Base-by-base conservation (phyloP, 1,140 invertebrate genomes). In the Diorhabda elongata region DNA sequence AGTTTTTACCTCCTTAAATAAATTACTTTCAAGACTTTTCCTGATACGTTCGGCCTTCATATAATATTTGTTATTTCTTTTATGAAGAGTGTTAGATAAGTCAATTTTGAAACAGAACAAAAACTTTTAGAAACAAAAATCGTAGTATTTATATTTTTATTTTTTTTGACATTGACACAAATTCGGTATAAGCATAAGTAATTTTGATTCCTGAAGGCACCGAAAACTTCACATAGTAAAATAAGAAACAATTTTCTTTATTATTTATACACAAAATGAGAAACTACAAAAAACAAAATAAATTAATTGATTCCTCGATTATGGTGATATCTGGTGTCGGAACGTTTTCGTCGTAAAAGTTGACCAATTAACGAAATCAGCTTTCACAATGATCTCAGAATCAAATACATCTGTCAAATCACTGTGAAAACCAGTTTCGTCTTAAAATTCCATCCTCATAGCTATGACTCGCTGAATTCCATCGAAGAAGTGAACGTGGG, bases 341-440 rank as follows among this genome's bases (percentile, higher is more conserved):
- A n/a, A 6, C 52, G n/a, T 7, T 57, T 63, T 67, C 44, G 3
- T 11, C 42, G 9, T 9, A 41, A 47, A 52, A 73, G 79, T 80
- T 73, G 78, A 76, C 82, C 63, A 63, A 64, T 67, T 45, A 68
- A 92, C 91, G 90, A 92, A 93, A 92, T 91, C 88, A 93, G 91
- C 91, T 93, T 93, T 93, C 91, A 92, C 91, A 92, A 93, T 93
- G 91, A 93, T 92, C 91, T 93, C 91, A 93, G 90, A 92, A 89
- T 87, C 81, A 82, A 84, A 90, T 86, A 83, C 84, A 90, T 91
- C 90, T 92, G 90, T 87, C 88, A 92, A 91, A 92, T 90, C 91
- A 93, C 89, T 92, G 90, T 91, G 91, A 92, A 93, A 92, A 92
- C 91, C 90, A 90, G 90, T 91, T 91, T 92, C 87, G 90, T 91